Base-by-base conservation (phyloP, 2,888 invertebrate genomes). In the Diadegma fenestrale region DNA sequence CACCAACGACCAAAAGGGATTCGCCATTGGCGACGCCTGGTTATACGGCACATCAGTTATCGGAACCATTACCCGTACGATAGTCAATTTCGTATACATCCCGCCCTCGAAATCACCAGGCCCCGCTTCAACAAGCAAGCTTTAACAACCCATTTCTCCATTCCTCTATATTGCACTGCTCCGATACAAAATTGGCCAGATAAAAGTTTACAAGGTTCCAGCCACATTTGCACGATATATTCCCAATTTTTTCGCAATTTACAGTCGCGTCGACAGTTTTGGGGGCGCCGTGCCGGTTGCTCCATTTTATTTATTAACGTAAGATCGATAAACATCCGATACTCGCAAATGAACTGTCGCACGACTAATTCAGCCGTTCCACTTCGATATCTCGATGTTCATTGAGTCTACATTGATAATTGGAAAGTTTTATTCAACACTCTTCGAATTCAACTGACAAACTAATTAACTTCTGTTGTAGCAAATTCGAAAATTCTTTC, bases 1-100 rank as follows among this genome's bases (percentile, higher is more conserved):
- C n/a, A 17, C 2, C 64, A n/a, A 37, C 17, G n/a, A 37, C 64
- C 64, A 19, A 64, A 33, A 30, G 66, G 41, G 68, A 68, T 43
- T 22, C 51, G 51, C 54, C 54, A 68, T 48, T 45, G 48, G 45
- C 33, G 71, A 61, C 41, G 37, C 30, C 48, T 72, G 73, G 81
- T 84, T 81, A 78, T 81, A 78, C 58, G 51, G 69, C 72, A 45
- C 86, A 72, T 72, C 82, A 78, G 87, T 87, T 88, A 88, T 88
- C 88, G 80, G 75, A 72, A 58, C 87, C 71, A 87, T 86, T 84
- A 85, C 78, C 63, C 83, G 69, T 81, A 82, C 79, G 87, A 82
- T 86, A 86, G 82, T 85, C 84, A 87, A 86, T 86, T 86, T 87
- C 48, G 80, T 80, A 54, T 43, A 71, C 63, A 43, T 61, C 73